Conservation (phyloP, 2,888 invertebrate species). For the Microctonus hyperodae region DNA sequence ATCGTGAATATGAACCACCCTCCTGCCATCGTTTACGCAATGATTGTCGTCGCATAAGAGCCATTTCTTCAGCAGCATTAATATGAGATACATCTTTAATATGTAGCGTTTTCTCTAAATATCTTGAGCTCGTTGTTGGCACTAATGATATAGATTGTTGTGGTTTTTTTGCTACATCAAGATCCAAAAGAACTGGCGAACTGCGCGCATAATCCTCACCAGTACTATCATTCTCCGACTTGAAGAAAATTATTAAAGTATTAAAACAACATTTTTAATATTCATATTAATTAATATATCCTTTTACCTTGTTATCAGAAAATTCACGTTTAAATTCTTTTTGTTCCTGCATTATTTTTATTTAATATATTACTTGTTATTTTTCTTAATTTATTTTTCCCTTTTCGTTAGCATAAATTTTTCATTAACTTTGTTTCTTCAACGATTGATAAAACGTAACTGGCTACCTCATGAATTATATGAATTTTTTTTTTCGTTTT, state of each 20-base stretch:
- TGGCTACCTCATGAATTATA: background rate
- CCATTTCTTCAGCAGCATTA: constrained; percentile 29
- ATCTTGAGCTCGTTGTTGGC: constrained; percentile 30
- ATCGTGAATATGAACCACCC: constrained; percentile 26
- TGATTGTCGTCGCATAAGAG: constrained; percentile 44
- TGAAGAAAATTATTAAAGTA: constrained; percentile 27
- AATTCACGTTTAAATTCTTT: constrained; percentile 49
- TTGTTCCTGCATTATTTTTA: constrained; percentile 46
- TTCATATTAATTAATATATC: background rate
- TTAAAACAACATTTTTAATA: constrained; percentile 14
- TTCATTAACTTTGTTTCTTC: background rate
- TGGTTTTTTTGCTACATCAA: constrained; percentile 58
- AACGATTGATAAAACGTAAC: background rate
- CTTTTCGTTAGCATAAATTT: background rate
- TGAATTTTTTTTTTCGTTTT: constrained; percentile 27
- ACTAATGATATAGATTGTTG: constrained; percentile 40
- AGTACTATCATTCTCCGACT: constrained; percentile 57
- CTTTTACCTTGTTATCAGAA: constrained; percentile 53
- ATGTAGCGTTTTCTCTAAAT: constrained; percentile 38
- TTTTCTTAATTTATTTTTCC: background rate
- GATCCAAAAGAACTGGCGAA: constrained; percentile 57
- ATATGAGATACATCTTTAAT: constrained; percentile 24
- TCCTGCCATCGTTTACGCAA: constrained; percentile 55
- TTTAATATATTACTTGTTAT: background rate
- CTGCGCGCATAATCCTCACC: constrained; percentile 49